These are phyloP conservation scores for Diachasmimorpha longicaudata DNA, from an alignment of 1,140 invertebrate species.

Conservation along the genomic window DNA sequence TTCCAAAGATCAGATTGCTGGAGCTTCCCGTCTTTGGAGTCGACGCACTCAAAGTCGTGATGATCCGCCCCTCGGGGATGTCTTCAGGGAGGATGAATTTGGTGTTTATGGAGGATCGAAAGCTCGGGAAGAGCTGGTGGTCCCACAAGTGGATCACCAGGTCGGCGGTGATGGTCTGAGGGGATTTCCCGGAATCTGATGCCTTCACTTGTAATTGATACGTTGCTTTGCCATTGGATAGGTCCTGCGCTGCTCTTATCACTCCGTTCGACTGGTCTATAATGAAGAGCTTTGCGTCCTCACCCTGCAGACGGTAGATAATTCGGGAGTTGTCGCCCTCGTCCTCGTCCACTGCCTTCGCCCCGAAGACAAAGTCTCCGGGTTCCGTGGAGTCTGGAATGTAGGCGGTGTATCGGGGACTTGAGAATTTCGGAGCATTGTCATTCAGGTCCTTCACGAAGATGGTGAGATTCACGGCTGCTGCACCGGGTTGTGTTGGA, in stretches of 20 bases:
- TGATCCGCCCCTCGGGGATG: conserved; percentile 72
- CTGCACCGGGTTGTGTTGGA: conserved; percentile 77
- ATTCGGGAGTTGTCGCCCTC: conserved; percentile 80
- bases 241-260: conserved; percentile 73
- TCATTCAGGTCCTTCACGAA: conserved; percentile 85
- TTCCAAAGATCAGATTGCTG: conserved; percentile 77
- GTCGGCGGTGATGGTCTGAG: conserved; percentile 71
- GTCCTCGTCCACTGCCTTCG: conserved; percentile 81
- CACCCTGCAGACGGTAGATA: conserved; percentile 77
- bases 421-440: conserved; percentile 81
- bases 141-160: conserved; percentile 75
- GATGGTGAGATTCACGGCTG: conserved; percentile 83
- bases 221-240: conserved; percentile 62
- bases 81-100: conserved; percentile 82
- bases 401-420: conserved; percentile 74
- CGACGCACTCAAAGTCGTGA: conserved; percentile 74
- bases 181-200: conserved; percentile 70
- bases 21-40: conserved; percentile 75
- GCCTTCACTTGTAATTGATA: conserved; percentile 79
- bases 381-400: conserved; percentile 78
- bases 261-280: conserved; percentile 83
- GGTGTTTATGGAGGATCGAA: conserved; percentile 70
- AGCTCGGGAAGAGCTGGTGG: conserved; percentile 76
- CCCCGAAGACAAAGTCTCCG: conserved; percentile 86
- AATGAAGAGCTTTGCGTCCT: conserved; percentile 76